A percentile compares a stretch with the other conserved stretches of the same genome.
Conservation (phyloP, 2,888 invertebrate genomes). For the Eupithecia pulchellata region DNA sequence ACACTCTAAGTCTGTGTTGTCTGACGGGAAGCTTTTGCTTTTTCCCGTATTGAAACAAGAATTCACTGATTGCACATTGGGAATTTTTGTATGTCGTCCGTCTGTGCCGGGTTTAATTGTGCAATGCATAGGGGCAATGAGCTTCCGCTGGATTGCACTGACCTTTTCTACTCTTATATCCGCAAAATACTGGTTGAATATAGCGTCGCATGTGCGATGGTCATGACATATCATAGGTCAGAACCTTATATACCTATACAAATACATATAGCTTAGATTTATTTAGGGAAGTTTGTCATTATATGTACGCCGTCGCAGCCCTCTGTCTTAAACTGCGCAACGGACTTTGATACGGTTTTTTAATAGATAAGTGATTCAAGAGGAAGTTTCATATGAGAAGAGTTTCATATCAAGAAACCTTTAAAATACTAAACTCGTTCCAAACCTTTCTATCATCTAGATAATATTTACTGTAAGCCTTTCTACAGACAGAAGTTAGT, state of each 20-base stretch:
- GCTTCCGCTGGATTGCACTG: neutral
- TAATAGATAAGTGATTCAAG: too few relatives aligned
- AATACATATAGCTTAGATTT: neutral
- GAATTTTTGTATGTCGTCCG: neutral
- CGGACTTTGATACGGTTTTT: too few relatives aligned
- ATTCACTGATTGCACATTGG: neutral
- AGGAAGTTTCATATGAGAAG: too few relatives aligned
- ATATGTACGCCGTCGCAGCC: neutral
- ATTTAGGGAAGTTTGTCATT: neutral
- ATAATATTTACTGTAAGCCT: too few relatives aligned
- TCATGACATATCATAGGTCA: neutral
- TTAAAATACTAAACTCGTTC: too few relatives aligned
- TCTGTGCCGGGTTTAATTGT: neutral
- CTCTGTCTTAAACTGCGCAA: too few relatives aligned
- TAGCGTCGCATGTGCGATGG: neutral
- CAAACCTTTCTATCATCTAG: too few relatives aligned
- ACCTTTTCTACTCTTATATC: neutral
- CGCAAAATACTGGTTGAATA: neutral
- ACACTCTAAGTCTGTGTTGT: too few relatives aligned
- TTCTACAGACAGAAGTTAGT: neutral
- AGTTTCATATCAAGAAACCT: too few relatives aligned
- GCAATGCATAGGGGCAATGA: neutral
- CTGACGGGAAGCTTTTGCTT: neutral
- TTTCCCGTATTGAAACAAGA: neutral
- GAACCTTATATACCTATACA: too few relatives aligned